These are phyloP conservation scores for Sesia apiformis DNA, from an alignment of 2,888 invertebrate genomes.

Conservation along the genomic window DNA sequence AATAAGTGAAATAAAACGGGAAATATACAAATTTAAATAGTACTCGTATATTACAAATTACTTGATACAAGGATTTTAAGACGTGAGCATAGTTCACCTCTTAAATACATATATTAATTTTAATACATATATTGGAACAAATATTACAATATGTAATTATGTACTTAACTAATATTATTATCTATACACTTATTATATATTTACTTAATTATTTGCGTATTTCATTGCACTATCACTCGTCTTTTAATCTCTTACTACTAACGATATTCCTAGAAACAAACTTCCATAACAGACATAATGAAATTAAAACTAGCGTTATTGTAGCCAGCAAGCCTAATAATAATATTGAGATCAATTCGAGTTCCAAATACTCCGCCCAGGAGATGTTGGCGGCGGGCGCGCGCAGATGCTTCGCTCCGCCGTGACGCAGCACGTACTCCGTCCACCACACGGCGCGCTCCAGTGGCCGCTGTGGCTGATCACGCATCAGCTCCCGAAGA, in stretches of 20 bases:
- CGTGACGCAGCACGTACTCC: conserved; percentile 54
- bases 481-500: conserved; percentile 12
- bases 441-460: conserved; percentile 61
- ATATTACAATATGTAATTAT: no score
- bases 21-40: no score
- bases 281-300: neutral
- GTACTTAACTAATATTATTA: no score
- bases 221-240: no score
- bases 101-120: no score
- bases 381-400: conserved; percentile 33
- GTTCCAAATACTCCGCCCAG: conserved; percentile 22
- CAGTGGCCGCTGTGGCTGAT: conserved; percentile 16
- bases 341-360: conserved; percentile 16
- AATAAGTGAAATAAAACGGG: no score
- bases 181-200: no score
- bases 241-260: neutral
- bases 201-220: no score
- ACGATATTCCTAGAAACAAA: neutral
- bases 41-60: no score
- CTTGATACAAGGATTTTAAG: no score
- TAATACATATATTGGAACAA: no score
- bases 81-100: no score
- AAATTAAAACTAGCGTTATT: neutral
- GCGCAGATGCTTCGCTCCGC: conserved; percentile 44
- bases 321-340: neutral